Percentiles rank a stretch among this genome's conserved stretches.
phyloP scores from a whole-genome alignment of 2,888 invertebrate genomes.

The Caenorhabditis drosophilae region DNA sequence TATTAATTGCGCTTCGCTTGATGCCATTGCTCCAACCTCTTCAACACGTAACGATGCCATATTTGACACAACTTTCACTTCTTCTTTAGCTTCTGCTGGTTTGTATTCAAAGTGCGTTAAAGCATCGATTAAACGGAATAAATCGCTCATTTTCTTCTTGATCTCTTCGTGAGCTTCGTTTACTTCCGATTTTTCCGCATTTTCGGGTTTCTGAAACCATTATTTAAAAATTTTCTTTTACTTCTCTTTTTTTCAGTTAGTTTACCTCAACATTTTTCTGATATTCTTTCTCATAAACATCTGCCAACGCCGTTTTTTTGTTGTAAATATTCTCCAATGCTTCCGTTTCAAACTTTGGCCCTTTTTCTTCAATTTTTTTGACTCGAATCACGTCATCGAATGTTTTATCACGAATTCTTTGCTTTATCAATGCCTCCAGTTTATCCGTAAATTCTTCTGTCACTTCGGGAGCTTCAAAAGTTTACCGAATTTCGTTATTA shows the following conservation, averaged over 20 bases:
- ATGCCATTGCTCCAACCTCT: conserved; percentile 89
- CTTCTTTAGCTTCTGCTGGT: conserved; percentile 76
- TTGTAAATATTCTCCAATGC: conserved; percentile 89
- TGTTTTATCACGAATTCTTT: conserved; percentile 84
- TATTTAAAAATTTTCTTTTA: conserved; percentile 1
- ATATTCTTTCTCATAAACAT: conserved; percentile 83
- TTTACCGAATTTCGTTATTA: background rate
- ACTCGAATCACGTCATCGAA: conserved; percentile 90
- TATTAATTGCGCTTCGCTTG: conserved; percentile 56
- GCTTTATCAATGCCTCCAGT: conserved; percentile 87
- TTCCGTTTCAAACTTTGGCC: conserved; percentile 84
- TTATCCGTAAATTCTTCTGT: conserved; percentile 87
- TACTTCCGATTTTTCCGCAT: conserved; percentile 46
- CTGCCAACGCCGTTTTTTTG: conserved; percentile 87
- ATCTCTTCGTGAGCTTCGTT: conserved; percentile 83
- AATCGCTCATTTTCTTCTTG: conserved; percentile 77
- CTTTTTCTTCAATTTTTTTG: conserved; percentile 80
- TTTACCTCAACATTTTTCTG: conserved; percentile 72
- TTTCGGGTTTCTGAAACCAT: background rate
- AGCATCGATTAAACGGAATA: conserved; percentile 88
- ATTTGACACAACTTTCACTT: conserved; percentile 87
- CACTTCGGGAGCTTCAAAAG: conserved; percentile 80
- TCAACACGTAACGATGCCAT: conserved; percentile 89
- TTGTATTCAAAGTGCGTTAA: conserved; percentile 92
- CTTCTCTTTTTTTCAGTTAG: too few species aligned